These are phyloP conservation scores for Zoroaster sp. DNA, from an alignment of 53 echinoderm and acorn worm species.

Conservation along the genomic window DNA sequence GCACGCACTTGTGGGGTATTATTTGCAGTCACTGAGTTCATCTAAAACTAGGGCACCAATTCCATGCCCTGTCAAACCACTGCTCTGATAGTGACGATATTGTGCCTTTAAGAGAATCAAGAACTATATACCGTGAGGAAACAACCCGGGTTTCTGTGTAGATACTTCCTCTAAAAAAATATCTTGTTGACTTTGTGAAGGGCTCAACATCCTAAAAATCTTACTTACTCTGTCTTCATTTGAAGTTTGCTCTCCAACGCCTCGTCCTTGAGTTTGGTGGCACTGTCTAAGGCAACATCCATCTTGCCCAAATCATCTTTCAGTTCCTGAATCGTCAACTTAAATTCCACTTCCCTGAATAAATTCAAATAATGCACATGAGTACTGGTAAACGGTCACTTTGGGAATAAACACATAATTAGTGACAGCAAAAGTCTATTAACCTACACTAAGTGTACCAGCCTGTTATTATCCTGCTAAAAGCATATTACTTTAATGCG, in stretches of 20 bases:
- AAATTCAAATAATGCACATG: neutral
- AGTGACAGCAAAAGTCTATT: no score
- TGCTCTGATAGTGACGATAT: no score
- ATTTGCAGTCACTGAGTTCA: no score
- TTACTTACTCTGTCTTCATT: slow-evolving; percentile 66
- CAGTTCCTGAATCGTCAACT: slow-evolving; percentile 33
- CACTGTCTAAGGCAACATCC: slow-evolving; percentile 36
- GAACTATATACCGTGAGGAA: neutral
- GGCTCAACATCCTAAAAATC: neutral
- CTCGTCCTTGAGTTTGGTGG: slow-evolving; percentile 61
- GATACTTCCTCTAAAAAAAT: no score
- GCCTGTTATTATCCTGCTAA: no score
- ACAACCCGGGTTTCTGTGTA: no score
- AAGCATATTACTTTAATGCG: neutral
- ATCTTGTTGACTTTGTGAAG: neutral
- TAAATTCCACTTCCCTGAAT: slow-evolving; percentile 54
- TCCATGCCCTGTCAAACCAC: no score
- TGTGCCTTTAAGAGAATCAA: neutral
- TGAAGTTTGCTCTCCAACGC: slow-evolving; percentile 48
- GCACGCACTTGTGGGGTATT: no score
- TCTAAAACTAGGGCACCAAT: no score
- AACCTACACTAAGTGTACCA: no score
- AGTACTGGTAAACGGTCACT: neutral
- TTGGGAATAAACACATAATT: neutral
- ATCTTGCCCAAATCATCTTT: slow-evolving; percentile 42